Evolutionary conservation across 2,797 vertebrate genomes (phyloP).

Genomic region (Anguilla anguilla): DNA sequence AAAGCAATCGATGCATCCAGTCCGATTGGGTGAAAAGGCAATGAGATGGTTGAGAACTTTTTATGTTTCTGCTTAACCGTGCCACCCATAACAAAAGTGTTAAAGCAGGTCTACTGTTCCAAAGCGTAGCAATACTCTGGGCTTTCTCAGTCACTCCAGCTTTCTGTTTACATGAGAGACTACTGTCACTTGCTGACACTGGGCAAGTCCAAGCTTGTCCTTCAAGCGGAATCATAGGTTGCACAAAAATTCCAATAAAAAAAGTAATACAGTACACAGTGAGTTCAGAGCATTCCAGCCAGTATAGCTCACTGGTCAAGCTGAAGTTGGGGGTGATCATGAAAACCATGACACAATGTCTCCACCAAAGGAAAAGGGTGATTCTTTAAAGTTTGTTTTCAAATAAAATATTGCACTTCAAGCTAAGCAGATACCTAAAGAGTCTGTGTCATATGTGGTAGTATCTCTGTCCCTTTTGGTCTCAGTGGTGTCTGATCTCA

Average conservation of each 20-base stretch:
- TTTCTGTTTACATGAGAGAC: constrained; percentile 45
- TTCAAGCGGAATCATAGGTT: constrained; percentile 67
- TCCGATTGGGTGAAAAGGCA: not conserved
- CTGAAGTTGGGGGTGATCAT: constrained; percentile 36
- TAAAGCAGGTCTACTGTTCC: not conserved
- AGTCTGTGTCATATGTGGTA: constrained; percentile 61
- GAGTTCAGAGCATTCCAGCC: constrained; percentile 61
- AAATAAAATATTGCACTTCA: constrained; percentile 77
- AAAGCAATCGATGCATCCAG: constrained; percentile 4
- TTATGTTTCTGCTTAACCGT: not conserved
- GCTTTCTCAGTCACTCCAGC: constrained; percentile 44
- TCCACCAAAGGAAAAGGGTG: not conserved
- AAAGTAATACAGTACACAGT: constrained; percentile 59
- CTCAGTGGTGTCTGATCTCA: constrained; percentile 73
- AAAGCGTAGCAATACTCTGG: not conserved
- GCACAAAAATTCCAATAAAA: constrained; percentile 58
- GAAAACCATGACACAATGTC: constrained; percentile 31
- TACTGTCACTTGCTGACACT: constrained; percentile 50
- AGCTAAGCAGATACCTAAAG: constrained; percentile 68
- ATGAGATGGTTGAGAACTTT: not conserved
- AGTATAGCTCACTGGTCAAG: constrained; percentile 41
- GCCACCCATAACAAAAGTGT: not conserved
- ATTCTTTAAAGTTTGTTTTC: constrained; percentile 32
- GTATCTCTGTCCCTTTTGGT: constrained; percentile 62
- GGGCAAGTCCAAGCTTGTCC: constrained; percentile 72